phyloP scores from a whole-genome alignment of 2,797 vertebrate species.

The Microctenopoma lineatum region DNA sequence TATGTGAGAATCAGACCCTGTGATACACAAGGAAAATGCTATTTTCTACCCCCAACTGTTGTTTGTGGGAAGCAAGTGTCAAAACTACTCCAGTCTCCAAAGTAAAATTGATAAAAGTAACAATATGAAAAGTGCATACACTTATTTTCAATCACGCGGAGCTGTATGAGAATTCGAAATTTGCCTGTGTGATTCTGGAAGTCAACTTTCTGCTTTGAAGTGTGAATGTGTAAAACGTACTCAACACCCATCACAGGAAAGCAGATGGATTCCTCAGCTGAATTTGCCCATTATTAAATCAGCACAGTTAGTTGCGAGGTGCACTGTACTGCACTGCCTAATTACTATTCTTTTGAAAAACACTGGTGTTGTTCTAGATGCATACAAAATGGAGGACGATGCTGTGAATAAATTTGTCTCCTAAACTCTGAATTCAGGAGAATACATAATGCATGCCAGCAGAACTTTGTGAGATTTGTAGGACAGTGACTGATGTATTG shows the following conservation, averaged over 20 bases:
- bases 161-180: conserved; percentile 56
- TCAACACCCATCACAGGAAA: conserved; percentile 49
- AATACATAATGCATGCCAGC: conserved; percentile 35
- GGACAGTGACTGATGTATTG: neutral
- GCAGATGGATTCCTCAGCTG: conserved; percentile 61
- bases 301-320: conserved; percentile 55
- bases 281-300: conserved; percentile 68
- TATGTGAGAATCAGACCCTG: conserved; percentile 55
- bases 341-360: conserved; percentile 74
- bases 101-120: conserved; percentile 64
- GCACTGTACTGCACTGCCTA: conserved; percentile 47
- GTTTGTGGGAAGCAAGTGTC: conserved; percentile 69
- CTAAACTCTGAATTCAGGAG: conserved; percentile 30
- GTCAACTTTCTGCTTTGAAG: conserved; percentile 60
- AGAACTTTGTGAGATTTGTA: conserved; percentile 31
- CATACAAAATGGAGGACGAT: conserved; percentile 50
- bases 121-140: conserved; percentile 49
- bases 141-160: conserved; percentile 55
- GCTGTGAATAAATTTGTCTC: conserved; percentile 51
- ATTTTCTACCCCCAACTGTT: conserved; percentile 63
- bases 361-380: conserved; percentile 51
- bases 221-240: conserved; percentile 58
- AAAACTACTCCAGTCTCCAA: conserved; percentile 58
- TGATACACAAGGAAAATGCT: conserved; percentile 50
- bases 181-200: conserved; percentile 50